Conservation (phyloP, 2,113 vertebrate species). For the Empidonax alnorum region DNA sequence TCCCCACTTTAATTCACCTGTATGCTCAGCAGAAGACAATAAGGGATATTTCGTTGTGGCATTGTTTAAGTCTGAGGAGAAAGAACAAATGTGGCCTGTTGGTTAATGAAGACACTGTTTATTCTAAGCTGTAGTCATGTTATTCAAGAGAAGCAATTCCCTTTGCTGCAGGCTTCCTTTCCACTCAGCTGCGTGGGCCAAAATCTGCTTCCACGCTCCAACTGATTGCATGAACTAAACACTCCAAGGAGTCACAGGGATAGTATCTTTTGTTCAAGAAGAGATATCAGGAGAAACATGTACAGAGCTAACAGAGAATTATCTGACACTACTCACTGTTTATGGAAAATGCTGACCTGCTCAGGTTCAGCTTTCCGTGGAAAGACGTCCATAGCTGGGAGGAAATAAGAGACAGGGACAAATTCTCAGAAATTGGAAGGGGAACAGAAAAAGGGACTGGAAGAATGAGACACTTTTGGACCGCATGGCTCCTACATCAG, state of each 20-base stretch:
- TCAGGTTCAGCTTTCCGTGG: neutral
- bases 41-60: neutral
- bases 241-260: neutral
- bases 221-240: neutral
- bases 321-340: neutral
- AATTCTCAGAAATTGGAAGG: neutral
- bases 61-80: neutral
- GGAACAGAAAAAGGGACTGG: neutral
- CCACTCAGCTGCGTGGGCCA: neutral
- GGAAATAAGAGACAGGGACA: neutral
- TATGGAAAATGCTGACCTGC: neutral
- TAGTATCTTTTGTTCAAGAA: neutral
- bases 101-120: neutral
- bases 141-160: neutral
- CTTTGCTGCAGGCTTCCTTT: neutral
- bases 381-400: neutral
- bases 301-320: neutral
- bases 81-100: neutral
- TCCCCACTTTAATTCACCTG: neutral
- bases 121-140: neutral
- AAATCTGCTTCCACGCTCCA: neutral
- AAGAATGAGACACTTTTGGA: neutral
- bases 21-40: neutral
- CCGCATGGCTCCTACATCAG: neutral
- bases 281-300: neutral